Base-by-base conservation (phyloP, 2,113 vertebrate genomes). In the Urocitellus parryii region DNA sequence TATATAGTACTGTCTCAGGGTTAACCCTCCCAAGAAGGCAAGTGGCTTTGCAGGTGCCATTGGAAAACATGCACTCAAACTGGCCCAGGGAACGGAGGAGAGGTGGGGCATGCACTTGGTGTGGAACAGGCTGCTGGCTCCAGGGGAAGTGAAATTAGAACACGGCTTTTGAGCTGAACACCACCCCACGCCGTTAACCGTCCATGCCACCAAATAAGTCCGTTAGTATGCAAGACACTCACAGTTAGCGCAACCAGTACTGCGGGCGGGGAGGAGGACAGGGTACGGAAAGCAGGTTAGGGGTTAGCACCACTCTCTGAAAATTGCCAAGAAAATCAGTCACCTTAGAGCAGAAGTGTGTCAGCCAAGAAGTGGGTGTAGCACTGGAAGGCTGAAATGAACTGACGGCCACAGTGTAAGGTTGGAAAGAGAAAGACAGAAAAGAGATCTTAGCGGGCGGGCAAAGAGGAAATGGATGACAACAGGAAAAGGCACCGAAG, bases 311-410 rank as follows among this genome's bases (percentile, higher is more conserved):
- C 94, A 94, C 74, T 90, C 88, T 97, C 80, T 85, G 95, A 96
- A 98, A 98, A 96, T 97, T 45, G 97, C 97, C 96, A 98, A 99
- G 98, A 98, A 89, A 95, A 97, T 92, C 97, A 99, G 98, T 98
- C 99, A 99, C 99, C 99, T 99, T 98, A 97, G 98, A 98, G 98
- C 98, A 96, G 99, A 98, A 98, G 99, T 97, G 97, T 98, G 98
- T 99, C 99, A 99, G 99, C 98, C 99, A 99, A 98, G 99, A 98
- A 99, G 98, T 16, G 97, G 99, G 95, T 97, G 99, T 97, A 99
- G 98, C 97, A 99, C 98, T 98, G 99, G 99, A 98, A 98, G 98
- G 98, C 98, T 99, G 98, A 98, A 99, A 97, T 97, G 98, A 97
- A 98, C 99, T 99, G 98, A 98, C 90, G 98, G 98, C 98, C 98